Base-by-base conservation (phyloP, 2,797 vertebrate species). In the Harpagifer antarcticus region DNA sequence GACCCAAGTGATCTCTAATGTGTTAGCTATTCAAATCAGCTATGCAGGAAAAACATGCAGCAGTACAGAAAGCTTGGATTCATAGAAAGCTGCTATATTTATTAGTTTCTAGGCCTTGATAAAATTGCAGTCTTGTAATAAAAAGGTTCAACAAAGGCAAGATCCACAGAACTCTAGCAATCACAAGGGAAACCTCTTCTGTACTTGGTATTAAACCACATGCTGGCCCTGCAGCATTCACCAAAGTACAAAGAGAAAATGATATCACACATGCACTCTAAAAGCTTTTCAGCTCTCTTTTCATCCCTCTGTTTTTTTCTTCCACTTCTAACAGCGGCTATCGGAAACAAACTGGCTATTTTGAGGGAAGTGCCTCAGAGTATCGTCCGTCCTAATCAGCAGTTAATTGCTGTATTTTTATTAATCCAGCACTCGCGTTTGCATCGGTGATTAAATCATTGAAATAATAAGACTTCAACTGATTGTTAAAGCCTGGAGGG, bases 351-450 rank as follows among this genome's bases (percentile, higher is more conserved):
- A 59, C 23, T 1, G 42, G 45, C 56, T 71, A 52, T 73, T 72
- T 72, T 56, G 19, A 65, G 66, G 31, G 63, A 66, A 82, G 68
- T 20, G 71, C 6, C 15, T 74, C 40, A 0, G 59, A 76, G 57
- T 68, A 78, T 57, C 27, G 37, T 13, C 45, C 7, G 8, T 20
- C 17, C 56, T 54, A 58, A 73, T 81, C 78, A 72, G 56, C 53
- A 43, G 61, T 13, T 78, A 80, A 82, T 73, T 77, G 58, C 48
- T 54, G 16, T 61, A 44, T 71, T 88, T 80, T 27, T 60, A 64
- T 72, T 81, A 43, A 48, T 62, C 49, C 14, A 31, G 43, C 14
- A 4, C 57, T 78, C 23, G 1, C 27, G 69, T 76, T 70, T 67
- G 82, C 63, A 55, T 58, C 66, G 13, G 53, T 67, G 72, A 78